These are phyloP conservation scores for Tamias sibiricus DNA, from an alignment of 2,113 vertebrate species.

Conservation along the genomic window DNA sequence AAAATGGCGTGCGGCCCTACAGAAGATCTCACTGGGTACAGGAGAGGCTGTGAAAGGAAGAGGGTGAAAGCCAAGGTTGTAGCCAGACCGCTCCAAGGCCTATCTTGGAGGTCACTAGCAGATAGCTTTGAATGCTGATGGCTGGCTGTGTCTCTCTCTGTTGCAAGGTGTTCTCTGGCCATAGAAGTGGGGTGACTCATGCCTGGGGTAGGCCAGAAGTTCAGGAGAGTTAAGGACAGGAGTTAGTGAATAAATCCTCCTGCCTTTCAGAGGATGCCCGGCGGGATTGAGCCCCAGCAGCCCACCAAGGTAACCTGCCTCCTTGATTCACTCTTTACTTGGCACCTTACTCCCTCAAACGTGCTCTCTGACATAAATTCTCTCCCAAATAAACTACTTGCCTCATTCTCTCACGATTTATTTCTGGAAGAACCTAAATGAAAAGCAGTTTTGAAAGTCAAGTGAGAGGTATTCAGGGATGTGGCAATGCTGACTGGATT, in stretches of 20 bases:
- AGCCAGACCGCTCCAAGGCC: fast-evolving
- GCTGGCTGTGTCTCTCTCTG: background rate
- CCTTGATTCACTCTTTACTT: background rate
- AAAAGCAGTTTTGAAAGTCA: background rate
- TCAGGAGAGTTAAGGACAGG: background rate
- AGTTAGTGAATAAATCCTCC: fast-evolving
- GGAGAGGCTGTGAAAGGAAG: background rate
- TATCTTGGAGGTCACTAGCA: fast-evolving
- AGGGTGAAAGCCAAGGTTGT: fast-evolving
- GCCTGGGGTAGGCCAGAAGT: background rate
- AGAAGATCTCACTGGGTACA: fast-evolving
- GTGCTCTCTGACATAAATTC: fast-evolving
- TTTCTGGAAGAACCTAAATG: background rate
- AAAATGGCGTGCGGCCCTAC: fast-evolving
- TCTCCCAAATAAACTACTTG: no score
- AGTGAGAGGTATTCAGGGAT: background rate
- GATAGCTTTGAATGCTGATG: fast-evolving
- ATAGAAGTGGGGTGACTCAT: background rate
- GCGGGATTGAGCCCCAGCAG: fast-evolving
- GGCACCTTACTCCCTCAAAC: fast-evolving
- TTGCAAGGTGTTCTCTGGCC: background rate
- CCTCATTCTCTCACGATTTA: background rate
- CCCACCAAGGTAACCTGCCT: background rate
- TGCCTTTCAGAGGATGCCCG: background rate
- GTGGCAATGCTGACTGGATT: fast-evolving